These are phyloP conservation scores for Phalera bucephala DNA, from an alignment of 2,888 invertebrate species.

Conservation along the genomic window DNA sequence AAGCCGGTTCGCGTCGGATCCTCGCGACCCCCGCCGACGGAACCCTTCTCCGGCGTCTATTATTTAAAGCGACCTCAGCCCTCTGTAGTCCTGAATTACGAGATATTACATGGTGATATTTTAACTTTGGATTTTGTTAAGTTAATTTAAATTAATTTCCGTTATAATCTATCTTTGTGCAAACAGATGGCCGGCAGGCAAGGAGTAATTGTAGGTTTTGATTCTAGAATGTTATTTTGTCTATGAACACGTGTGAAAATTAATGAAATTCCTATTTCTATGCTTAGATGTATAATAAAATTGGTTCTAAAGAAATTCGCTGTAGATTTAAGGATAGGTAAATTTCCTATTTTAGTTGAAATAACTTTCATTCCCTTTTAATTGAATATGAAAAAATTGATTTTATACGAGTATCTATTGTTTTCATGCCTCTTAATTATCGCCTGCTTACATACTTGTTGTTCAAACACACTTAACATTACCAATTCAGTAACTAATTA, in stretches of 20 bases:
- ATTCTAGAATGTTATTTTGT: neutral
- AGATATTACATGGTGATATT: constrained; percentile 36
- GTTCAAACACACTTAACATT: too few relatives aligned
- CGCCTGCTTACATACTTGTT: too few relatives aligned
- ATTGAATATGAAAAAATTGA: too few relatives aligned
- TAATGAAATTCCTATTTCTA: too few relatives aligned
- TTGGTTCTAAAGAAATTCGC: too few relatives aligned
- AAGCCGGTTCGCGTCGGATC: constrained; percentile 35
- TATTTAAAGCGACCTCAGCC: constrained; percentile 45
- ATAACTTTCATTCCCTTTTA: too few relatives aligned
- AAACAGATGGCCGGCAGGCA: neutral
- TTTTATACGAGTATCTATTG: too few relatives aligned
- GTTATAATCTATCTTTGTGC: constrained; percentile 16
- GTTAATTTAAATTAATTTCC: constrained; percentile 28
- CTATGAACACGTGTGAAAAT: neutral
- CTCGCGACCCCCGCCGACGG: constrained; percentile 38
- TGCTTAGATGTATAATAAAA: too few relatives aligned
- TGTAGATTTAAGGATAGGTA: too few relatives aligned
- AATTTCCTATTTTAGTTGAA: too few relatives aligned
- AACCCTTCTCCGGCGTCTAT: constrained; percentile 37
- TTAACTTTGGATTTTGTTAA: constrained; percentile 24
- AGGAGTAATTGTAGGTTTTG: neutral
- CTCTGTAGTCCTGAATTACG: constrained; percentile 29
- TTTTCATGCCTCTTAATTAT: too few relatives aligned
- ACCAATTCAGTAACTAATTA: too few relatives aligned